Percentiles rank a stretch among this genome's conserved stretches.
Evolutionary conservation across 2,797 vertebrate species (phyloP).

Genomic region (Liparis tanakae): DNA sequence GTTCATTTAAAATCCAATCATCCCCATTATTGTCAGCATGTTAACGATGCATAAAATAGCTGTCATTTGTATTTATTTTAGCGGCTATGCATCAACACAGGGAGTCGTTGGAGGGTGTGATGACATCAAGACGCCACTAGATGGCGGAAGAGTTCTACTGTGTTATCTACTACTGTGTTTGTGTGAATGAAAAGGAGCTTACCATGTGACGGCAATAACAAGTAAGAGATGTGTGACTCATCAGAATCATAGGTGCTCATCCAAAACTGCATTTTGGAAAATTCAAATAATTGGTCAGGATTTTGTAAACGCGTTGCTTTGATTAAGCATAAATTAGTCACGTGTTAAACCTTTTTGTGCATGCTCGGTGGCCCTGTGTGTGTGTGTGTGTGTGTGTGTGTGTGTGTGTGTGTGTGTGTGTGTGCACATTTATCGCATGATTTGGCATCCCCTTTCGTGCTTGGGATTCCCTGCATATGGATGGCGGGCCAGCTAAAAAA

Average conservation of each 20-base stretch:
- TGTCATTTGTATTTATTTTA: constrained; percentile 19
- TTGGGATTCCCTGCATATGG: neutral
- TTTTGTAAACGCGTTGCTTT: neutral
- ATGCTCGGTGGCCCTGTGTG: neutral
- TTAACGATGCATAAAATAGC: constrained; percentile 76
- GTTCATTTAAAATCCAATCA: constrained; percentile 80
- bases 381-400: neutral
- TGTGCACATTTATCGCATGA: neutral
- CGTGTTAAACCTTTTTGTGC: neutral
- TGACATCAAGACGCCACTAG: constrained; percentile 40
- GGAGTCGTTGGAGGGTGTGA: constrained; percentile 1
- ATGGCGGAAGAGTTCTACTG: constrained; percentile 40
- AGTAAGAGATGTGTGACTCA: neutral
- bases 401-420: neutral
- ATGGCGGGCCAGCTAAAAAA: neutral
- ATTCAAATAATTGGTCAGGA: constrained; percentile 11
- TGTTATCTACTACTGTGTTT: neutral
- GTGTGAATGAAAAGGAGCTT: rapidly evolving
- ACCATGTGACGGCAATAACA: constrained; percentile 4
- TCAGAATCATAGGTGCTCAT: constrained; percentile 12
- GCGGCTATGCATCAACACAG: neutral
- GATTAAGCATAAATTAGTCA: neutral
- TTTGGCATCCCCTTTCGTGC: neutral
- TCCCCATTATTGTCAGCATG: constrained; percentile 70
- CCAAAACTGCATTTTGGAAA: constrained; percentile 20